Evolutionary conservation across 2,797 vertebrate species (phyloP).

Genomic region (Notoglanidium macrostoma): DNA sequence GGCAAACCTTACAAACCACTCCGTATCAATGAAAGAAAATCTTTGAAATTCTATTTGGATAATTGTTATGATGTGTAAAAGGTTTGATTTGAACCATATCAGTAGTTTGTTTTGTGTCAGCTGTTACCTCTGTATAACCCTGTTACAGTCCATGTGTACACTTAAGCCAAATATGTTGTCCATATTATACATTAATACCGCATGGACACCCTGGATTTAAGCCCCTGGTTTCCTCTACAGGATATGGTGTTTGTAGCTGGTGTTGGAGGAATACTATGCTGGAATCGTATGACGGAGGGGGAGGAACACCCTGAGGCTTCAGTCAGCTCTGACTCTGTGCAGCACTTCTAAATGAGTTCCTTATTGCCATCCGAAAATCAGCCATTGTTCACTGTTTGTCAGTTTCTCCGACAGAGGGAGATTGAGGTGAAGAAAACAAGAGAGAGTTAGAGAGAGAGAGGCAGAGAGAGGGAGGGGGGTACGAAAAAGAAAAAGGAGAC

Average conservation of each 20-base stretch:
- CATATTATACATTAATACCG: constrained; percentile 20
- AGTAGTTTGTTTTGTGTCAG: not conserved
- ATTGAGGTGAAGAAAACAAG: constrained; percentile 49
- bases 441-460: constrained; percentile 63
- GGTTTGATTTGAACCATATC: not conserved
- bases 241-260: constrained; percentile 32
- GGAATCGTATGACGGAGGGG: constrained; percentile 33
- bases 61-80: not conserved
- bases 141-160: not conserved
- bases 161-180: constrained; percentile 25
- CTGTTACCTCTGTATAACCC: constrained; percentile 22
- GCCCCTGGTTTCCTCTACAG: constrained; percentile 34
- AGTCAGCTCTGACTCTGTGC: constrained; percentile 38
- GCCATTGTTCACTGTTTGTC: constrained; percentile 48
- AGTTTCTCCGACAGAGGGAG: constrained; percentile 47
- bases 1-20: not conserved
- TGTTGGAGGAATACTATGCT: constrained; percentile 22
- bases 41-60: not conserved
- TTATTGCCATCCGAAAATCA: constrained; percentile 49
- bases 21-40: not conserved
- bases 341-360: constrained; percentile 44
- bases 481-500: constrained; percentile 42
- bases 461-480: constrained; percentile 65
- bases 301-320: constrained; percentile 41
- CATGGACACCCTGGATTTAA: constrained; percentile 20